A percentile compares a stretch with the other conserved stretches of the same genome.
These are phyloP conservation scores for Atrichornis clamosus DNA, from an alignment of 2,113 vertebrate genomes.

Conservation along the genomic window DNA sequence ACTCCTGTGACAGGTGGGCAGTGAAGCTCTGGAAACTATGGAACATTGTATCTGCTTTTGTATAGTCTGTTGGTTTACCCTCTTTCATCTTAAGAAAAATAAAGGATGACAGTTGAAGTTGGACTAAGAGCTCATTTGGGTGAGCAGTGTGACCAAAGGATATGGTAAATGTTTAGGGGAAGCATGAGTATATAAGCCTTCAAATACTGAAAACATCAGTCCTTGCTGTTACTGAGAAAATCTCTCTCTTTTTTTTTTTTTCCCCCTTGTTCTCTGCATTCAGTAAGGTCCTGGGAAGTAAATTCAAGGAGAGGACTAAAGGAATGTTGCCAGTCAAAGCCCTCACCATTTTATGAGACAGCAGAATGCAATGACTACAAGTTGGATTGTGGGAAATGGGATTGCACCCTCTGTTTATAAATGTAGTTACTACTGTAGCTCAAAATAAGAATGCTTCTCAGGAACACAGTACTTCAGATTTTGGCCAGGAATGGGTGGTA, in stretches of 20 bases:
- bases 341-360: background rate
- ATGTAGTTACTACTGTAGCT: background rate
- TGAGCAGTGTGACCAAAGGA: background rate
- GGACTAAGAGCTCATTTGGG: background rate
- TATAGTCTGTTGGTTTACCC: background rate
- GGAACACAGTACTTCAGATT: background rate
- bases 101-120: background rate
- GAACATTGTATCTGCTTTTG: background rate
- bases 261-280: background rate
- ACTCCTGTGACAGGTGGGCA: background rate
- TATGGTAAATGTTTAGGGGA: background rate
- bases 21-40: background rate
- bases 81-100: background rate
- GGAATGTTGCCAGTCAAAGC: background rate
- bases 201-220: background rate
- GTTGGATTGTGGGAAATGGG: background rate
- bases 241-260: background rate
- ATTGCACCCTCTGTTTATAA: background rate
- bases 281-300: background rate
- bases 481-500: background rate
- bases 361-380: background rate
- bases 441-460: background rate
- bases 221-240: background rate
- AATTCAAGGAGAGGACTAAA: background rate
- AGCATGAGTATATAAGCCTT: background rate